Base-by-base conservation (phyloP, 1,140 invertebrate genomes). In the Orchestia grillus region DNA sequence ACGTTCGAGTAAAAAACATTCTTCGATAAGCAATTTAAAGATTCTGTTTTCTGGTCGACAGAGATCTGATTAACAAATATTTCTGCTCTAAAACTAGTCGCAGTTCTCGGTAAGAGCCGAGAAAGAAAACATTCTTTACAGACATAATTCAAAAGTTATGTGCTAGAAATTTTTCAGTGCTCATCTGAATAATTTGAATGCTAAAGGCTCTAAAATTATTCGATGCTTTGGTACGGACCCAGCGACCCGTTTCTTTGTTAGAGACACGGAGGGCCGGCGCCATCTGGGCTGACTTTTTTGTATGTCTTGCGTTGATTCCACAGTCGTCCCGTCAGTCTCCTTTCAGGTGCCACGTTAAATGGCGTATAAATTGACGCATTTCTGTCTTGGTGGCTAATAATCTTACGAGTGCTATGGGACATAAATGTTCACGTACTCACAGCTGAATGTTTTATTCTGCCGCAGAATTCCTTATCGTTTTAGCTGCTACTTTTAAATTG, bases 131-230 rank as follows among this genome's bases (percentile, higher is more conserved):
- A 77, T 77, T 77, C 62, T 77, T 77, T 77, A 53, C 28, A 28
- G 28, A 23, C 62, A 77, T 77, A 77, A 77, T 77, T 77, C 62
- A 77, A 77, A 77, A 77, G 62, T 77, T 77, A 77, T 77, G 62
- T 28, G 62, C 28, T 77, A 77, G 62, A 77, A 77, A 77, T 77
- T 77, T 77, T 77, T 77, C 62, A 77, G 62, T 36, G 62, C 28
- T 77, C 62, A 77, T 77, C 62, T 77, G 62, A 77, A 77, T 77
- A 77, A 77, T 77, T 77, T 36, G 62, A 77, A 77, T 77, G 62
- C 62, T 77, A 36, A 15, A 36, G 15, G 62, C 28, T 36, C 62
- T 77, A 77, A 77, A 77, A 77, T 19, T 77, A 77, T 77, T 77
- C 62, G 62, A 77, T 77, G 62, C 62, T 36, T 77, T 77, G 62